These are phyloP conservation scores for Asteroscopus sphinx DNA, from an alignment of 2,888 invertebrate genomes.

Conservation along the genomic window DNA sequence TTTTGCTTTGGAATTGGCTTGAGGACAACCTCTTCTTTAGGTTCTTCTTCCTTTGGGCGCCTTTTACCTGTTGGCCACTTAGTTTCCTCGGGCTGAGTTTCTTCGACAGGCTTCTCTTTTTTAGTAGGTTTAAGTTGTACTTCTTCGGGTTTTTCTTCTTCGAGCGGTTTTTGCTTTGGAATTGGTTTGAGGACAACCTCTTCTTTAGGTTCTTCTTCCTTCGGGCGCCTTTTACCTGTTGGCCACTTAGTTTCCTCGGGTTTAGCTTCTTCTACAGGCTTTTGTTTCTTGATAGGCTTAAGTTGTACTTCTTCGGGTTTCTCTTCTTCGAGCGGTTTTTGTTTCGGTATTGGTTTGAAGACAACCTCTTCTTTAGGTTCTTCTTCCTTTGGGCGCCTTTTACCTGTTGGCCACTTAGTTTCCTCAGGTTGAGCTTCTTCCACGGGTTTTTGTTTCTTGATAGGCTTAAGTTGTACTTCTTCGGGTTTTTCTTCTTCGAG, in stretches of 20 bases:
- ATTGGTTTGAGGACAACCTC: too few relatives aligned
- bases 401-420: slow-evolving; percentile 52
- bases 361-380: slow-evolving; percentile 64
- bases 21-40: slow-evolving; percentile 58
- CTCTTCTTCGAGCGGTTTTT: not conserved
- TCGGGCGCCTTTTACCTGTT: not conserved
- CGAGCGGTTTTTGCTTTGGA: not conserved
- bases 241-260: too few relatives aligned
- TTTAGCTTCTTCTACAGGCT: too few relatives aligned
- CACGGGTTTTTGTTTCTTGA: not conserved
- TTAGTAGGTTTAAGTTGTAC: slow-evolving; percentile 2
- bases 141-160: slow-evolving; percentile 6
- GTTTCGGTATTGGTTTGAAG: not conserved
- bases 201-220: slow-evolving; percentile 4
- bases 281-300: not conserved
- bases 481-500: slow-evolving; percentile 71
- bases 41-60: slow-evolving; percentile 68
- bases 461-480: not conserved
- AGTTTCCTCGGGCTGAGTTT: slow-evolving; percentile 1
- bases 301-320: not conserved
- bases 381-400: slow-evolving; percentile 60
- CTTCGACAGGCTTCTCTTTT: slow-evolving; percentile 1
- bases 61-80: slow-evolving; percentile 51
- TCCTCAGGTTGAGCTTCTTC: slow-evolving; percentile 51
- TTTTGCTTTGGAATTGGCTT: slow-evolving; percentile 68